phyloP scores from a whole-genome alignment of 92 coral and sea anemone species.

The Muricea muricata region DNA sequence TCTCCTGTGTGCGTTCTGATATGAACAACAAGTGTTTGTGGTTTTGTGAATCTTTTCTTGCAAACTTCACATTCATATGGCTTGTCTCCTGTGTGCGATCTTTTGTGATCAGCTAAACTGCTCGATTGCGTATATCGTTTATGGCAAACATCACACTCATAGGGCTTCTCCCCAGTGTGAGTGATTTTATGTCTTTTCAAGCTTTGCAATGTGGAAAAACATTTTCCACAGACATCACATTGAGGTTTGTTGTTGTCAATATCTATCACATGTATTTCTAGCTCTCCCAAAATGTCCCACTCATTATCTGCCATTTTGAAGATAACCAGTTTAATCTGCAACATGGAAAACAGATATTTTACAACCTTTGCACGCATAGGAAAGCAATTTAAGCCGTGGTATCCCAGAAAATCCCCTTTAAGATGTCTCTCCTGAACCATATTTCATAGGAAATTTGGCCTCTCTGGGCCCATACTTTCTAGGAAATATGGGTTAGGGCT shows the following conservation, averaged over 20 bases:
- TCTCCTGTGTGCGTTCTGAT: background rate
- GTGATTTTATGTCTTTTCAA: background rate
- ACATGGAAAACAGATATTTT: too few relatives aligned
- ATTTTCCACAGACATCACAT: background rate
- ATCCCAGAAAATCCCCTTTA: too few relatives aligned
- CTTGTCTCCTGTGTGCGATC: background rate
- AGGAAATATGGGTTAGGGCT: too few relatives aligned
- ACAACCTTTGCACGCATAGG: too few relatives aligned
- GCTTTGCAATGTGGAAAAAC: background rate
- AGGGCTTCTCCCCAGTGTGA: background rate
- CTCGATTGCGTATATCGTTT: background rate
- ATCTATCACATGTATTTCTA: background rate
- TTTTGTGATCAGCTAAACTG: background rate
- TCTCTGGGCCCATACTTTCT: too few relatives aligned
- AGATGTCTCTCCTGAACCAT: too few relatives aligned
- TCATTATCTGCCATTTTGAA: background rate
- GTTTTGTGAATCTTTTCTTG: background rate
- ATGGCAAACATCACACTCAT: background rate
- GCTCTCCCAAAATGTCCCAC: background rate
- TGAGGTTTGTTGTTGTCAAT: background rate
- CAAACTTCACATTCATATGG: slow-evolving; percentile 9
- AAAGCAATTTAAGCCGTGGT: too few relatives aligned
- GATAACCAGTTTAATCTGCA: too few relatives aligned
- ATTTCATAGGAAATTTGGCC: too few relatives aligned
- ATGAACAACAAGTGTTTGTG: background rate